Evolutionary conservation across 2,888 invertebrate species (phyloP).

Genomic region (Trissolcus japonicus): DNA sequence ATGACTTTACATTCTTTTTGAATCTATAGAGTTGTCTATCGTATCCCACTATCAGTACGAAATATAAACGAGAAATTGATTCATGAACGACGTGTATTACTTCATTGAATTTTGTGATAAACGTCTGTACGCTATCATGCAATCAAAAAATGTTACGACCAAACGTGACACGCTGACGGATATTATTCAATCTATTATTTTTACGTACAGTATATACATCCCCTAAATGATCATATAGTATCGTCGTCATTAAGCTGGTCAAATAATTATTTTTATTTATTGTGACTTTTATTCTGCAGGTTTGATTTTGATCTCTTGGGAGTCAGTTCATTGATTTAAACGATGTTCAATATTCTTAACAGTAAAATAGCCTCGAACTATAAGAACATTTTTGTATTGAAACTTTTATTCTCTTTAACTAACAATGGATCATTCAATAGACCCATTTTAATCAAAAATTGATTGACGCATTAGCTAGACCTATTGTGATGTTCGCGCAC

Average conservation of each 20-base stretch:
- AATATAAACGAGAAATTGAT: constrained; percentile 46
- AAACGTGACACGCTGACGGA: constrained; percentile 7
- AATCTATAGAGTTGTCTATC: constrained; percentile 40
- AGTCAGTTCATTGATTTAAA: too few species aligned
- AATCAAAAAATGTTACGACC: constrained; percentile 30
- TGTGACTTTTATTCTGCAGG: too few species aligned
- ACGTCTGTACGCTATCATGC: constrained; percentile 26
- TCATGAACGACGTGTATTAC: constrained; percentile 47
- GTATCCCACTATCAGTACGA: constrained; percentile 47
- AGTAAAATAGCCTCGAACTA: too few species aligned
- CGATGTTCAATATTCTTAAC: too few species aligned
- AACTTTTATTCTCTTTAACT: background rate
- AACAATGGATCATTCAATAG: constrained; percentile 2
- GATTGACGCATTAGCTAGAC: background rate
- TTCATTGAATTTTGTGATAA: constrained; percentile 39
- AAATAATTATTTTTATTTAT: too few species aligned
- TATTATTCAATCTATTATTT: background rate
- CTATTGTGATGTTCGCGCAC: background rate
- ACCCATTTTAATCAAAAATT: constrained; percentile 1
- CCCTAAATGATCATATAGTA: too few species aligned
- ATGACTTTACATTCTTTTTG: constrained; percentile 49
- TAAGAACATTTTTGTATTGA: background rate
- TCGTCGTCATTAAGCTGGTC: too few species aligned
- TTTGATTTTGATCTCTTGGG: too few species aligned
- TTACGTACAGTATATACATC: too few species aligned